A percentile compares a stretch with the other conserved stretches of the same genome.
phyloP scores from a whole-genome alignment of 2,113 vertebrate species.

The Chrysochloris asiatica region DNA sequence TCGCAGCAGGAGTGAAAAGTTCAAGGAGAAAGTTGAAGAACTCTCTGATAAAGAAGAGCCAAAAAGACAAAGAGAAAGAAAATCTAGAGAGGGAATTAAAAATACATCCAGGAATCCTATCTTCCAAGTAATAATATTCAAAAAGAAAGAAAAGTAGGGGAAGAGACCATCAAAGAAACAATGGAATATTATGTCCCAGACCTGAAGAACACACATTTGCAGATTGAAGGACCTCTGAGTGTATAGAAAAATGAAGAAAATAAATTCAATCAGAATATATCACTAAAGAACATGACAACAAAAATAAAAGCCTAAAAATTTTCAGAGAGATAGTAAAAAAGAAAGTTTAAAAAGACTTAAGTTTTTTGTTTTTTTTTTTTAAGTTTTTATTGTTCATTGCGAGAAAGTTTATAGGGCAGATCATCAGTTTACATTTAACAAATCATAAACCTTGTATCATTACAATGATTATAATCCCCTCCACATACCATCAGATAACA shows the following conservation, averaged over 20 bases:
- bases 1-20: not conserved
- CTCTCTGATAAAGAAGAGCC: not conserved
- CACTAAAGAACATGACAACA: not conserved
- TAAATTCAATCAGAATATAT: not conserved
- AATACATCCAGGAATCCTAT: not conserved
- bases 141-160: not conserved
- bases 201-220: not conserved
- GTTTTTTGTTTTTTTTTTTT: too few species aligned
- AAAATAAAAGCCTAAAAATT: not conserved
- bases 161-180: not conserved
- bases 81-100: not conserved
- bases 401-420: too few species aligned
- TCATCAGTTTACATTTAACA: too few species aligned
- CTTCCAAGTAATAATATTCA: not conserved
- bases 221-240: not conserved
- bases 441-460: too few species aligned
- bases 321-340: not conserved
- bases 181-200: not conserved
- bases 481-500: too few species aligned
- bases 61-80: not conserved
- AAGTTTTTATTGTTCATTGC: too few species aligned
- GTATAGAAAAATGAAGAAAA: not conserved
- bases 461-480: too few species aligned
- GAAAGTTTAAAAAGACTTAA: not conserved
- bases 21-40: not conserved